Percentiles rank a stretch among this genome's conserved stretches.
Evolutionary conservation across 2,797 vertebrate genomes (phyloP).

Genomic region (Syndactyla subalaris): DNA sequence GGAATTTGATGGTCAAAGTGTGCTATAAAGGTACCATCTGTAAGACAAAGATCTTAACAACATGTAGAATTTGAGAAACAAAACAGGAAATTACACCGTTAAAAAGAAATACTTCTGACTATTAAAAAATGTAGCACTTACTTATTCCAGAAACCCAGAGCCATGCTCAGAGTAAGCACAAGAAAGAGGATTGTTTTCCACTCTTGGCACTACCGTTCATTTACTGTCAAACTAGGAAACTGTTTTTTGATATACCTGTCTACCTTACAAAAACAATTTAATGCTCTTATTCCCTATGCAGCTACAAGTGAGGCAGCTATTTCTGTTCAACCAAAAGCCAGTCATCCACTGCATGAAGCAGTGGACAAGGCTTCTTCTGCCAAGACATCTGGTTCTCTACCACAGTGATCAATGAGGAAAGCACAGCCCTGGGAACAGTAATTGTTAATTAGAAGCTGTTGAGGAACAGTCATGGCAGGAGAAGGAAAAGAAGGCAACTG

Average conservation of each 20-base stretch:
- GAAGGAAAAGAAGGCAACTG: neutral
- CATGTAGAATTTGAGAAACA: neutral
- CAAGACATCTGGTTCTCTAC: conserved; percentile 1
- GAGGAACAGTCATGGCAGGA: neutral
- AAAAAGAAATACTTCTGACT: neutral
- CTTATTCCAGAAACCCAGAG: neutral
- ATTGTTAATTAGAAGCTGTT: neutral
- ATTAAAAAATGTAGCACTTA: neutral
- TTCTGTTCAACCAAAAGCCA: neutral
- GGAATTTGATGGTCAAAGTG: neutral
- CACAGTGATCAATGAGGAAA: neutral
- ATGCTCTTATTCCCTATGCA: neutral
- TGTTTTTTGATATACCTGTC: neutral
- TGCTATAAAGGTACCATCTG: neutral
- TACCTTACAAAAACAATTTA: neutral
- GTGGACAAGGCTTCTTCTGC: neutral
- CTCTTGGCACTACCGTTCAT: neutral
- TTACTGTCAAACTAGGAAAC: neutral
- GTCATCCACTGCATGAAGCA: neutral
- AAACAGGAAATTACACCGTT: neutral
- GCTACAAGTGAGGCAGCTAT: neutral
- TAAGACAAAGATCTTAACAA: neutral
- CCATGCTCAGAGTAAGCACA: neutral
- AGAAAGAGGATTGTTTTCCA: neutral
- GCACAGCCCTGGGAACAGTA: neutral